phyloP scores from a whole-genome alignment of 2,888 invertebrate genomes.

The Galerucella pusilla region DNA sequence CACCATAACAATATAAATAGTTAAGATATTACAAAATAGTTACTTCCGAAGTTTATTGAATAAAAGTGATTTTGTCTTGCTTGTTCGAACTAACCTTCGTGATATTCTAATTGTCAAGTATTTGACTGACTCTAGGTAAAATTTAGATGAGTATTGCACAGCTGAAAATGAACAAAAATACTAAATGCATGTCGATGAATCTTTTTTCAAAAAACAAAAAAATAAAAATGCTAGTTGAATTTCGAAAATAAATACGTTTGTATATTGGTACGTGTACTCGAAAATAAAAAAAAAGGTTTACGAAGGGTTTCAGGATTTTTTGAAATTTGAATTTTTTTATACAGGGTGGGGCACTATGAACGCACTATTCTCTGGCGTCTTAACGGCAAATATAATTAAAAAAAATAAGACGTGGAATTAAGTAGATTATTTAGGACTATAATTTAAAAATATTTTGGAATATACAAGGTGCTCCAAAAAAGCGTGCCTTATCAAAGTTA shows the following conservation, averaged over 20 bases:
- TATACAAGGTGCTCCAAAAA: no score
- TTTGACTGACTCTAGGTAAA: constrained; percentile 60
- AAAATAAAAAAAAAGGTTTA: constrained; percentile 17
- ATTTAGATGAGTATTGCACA: constrained; percentile 60
- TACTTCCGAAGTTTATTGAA: background rate
- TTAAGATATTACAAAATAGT: background rate
- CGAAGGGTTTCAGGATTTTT: constrained; percentile 35
- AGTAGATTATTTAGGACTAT: no score
- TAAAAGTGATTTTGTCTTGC: constrained; percentile 13
- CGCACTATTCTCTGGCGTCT: no score
- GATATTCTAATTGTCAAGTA: constrained; percentile 63
- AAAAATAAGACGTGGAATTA: no score
- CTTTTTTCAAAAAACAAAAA: constrained; percentile 24
- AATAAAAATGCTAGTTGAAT: constrained; percentile 18
- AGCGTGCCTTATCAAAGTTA: no score
- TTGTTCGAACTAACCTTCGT: constrained; percentile 53
- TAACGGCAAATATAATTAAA: no score
- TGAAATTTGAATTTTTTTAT: background rate
- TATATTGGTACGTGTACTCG: constrained; percentile 27
- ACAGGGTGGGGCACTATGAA: no score
- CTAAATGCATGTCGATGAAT: constrained; percentile 51
- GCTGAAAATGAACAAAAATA: constrained; percentile 55
- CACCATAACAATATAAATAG: no score
- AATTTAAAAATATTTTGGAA: no score
- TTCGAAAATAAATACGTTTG: constrained; percentile 24